These are phyloP conservation scores for Dilophus febrilis DNA, from an alignment of 2,888 invertebrate species.

Conservation along the genomic window DNA sequence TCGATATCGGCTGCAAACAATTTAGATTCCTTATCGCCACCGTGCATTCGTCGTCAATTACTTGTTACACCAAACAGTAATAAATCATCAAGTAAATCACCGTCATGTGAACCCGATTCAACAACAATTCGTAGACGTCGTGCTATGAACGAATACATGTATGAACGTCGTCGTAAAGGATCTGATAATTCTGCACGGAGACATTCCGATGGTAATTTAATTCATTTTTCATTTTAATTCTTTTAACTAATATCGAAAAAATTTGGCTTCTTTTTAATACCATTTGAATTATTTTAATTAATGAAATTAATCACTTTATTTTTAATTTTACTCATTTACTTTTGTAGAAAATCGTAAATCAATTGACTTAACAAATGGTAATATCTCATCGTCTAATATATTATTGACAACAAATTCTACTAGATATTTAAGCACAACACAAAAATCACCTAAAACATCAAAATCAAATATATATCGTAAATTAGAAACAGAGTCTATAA, in stretches of 20 bases:
- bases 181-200: slow-evolving; percentile 4
- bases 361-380: neutral
- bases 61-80: neutral
- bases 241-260: too few species aligned
- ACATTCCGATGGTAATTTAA: slow-evolving; percentile 7
- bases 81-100: slow-evolving; percentile 3
- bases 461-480: slow-evolving; percentile 2
- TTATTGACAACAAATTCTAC: too few species aligned
- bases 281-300: neutral
- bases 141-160: slow-evolving; percentile 24
- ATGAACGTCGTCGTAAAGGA: slow-evolving; percentile 20
- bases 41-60: slow-evolving; percentile 15
- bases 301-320: neutral
- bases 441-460: neutral
- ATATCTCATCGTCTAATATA: neutral
- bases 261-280: too few species aligned
- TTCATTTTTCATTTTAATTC: neutral
- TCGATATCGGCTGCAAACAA: slow-evolving; percentile 50
- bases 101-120: neutral
- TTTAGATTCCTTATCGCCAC: slow-evolving; percentile 32
- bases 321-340: neutral
- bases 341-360: neutral
- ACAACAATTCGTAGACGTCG: slow-evolving; percentile 17
- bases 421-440: neutral
- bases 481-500: slow-evolving; percentile 2